A percentile compares a stretch with the other conserved stretches of the same genome.
phyloP scores from a whole-genome alignment of 2,888 invertebrate species.

The Zaprionus obscuricornis region DNA sequence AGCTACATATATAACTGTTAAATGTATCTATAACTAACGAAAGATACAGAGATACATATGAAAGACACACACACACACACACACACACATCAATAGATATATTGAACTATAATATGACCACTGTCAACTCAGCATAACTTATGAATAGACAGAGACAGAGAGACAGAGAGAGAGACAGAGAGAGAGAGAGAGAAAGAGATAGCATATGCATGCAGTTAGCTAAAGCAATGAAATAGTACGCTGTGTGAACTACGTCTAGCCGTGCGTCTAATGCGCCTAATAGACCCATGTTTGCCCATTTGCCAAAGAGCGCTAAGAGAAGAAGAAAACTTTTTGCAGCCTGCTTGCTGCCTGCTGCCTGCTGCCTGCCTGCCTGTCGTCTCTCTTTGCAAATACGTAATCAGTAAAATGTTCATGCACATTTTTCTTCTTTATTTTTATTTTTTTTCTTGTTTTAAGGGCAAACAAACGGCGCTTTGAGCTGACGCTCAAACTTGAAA shows the following conservation, averaged over 20 bases:
- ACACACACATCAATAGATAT: conserved; percentile 3
- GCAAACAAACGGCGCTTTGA: conserved; percentile 65
- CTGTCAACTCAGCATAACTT: conserved; percentile 47
- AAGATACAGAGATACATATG: background rate
- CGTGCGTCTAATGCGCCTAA: conserved; percentile 68
- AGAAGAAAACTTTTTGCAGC: conserved; percentile 52
- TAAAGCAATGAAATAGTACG: too few relatives aligned
- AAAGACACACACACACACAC: background rate
- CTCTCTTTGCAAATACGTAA: conserved; percentile 65
- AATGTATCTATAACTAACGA: conserved; percentile 9
- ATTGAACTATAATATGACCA: conserved; percentile 44
- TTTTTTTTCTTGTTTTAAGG: conserved; percentile 5
- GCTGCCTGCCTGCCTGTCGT: conserved; percentile 24
- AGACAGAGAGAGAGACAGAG: too few relatives aligned
- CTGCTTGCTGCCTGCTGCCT: conserved; percentile 3
- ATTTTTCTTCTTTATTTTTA: conserved; percentile 52
- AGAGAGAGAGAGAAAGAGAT: background rate
- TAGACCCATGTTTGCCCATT: conserved; percentile 69
- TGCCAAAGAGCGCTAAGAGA: background rate
- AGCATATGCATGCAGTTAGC: too few relatives aligned
- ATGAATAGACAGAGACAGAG: conserved; percentile 17
- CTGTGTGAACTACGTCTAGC: conserved; percentile 48
- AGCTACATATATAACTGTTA: conserved; percentile 30
- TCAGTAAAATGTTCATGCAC: conserved; percentile 71
- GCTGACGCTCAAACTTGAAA: conserved; percentile 66